Evolutionary conservation across 1,140 invertebrate genomes (phyloP).

Genomic region (Colletes latitarsis): DNA sequence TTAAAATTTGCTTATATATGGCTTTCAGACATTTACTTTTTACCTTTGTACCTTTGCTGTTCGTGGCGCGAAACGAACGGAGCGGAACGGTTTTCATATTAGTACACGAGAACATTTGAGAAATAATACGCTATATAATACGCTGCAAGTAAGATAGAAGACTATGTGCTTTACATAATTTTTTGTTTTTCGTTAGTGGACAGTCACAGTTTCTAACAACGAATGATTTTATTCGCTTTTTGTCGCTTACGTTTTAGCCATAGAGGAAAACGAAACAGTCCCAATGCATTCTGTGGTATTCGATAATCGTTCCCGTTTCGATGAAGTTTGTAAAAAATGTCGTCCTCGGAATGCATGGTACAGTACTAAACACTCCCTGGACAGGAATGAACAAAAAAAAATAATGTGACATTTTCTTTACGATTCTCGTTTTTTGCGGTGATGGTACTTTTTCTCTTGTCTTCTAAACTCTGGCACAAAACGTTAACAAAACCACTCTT

Average conservation of each 20-base stretch:
- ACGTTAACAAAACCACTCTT: constrained; percentile 32
- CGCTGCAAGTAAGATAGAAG: constrained; percentile 35
- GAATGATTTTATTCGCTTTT: constrained; percentile 53
- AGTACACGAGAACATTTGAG: constrained; percentile 32
- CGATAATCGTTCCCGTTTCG: constrained; percentile 12
- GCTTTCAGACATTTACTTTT: constrained; percentile 50
- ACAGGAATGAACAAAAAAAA: constrained; percentile 28
- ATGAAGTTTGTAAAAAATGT: constrained; percentile 31
- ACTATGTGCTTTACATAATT: constrained; percentile 38
- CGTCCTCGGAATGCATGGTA: constrained; percentile 54
- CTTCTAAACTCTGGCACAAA: constrained; percentile 13
- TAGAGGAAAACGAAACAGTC: constrained; percentile 62
- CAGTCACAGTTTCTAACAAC: constrained; percentile 33
- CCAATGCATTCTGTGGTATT: constrained; percentile 42
- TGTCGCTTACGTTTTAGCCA: constrained; percentile 45
- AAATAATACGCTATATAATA: constrained; percentile 36
- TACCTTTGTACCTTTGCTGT: constrained; percentile 7
- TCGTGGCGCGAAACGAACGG: constrained; percentile 11
- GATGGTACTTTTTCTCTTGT: constrained; percentile 45
- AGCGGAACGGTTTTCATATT: constrained; percentile 10
- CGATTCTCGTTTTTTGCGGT: constrained; percentile 31
- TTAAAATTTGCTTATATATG: constrained; percentile 62
- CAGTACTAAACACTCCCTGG: constrained; percentile 64
- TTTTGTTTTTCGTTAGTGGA: constrained; percentile 30
- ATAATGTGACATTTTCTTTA: constrained; percentile 21